Percentiles rank a stretch among this genome's conserved stretches.
Conservation (phyloP, 2,113 vertebrate genomes). For the Indicator maculatus region DNA sequence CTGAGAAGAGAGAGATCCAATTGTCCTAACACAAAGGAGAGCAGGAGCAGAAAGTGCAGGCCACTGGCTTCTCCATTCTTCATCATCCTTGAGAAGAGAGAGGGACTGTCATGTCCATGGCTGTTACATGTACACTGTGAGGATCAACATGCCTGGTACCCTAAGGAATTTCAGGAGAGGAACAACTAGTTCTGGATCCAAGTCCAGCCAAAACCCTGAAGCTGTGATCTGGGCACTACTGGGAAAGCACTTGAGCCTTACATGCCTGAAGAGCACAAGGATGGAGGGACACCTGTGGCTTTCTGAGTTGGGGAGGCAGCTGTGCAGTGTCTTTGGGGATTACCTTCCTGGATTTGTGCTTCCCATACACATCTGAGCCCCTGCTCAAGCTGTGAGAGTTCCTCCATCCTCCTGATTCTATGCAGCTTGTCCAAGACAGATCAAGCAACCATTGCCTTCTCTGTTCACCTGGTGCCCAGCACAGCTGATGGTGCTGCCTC, state of each 20-base stretch:
- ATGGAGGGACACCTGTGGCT: rapidly evolving
- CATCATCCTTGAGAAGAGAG: not conserved
- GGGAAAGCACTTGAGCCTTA: not conserved
- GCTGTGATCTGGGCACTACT: not conserved
- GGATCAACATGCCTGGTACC: not conserved
- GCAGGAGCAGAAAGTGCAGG: not conserved
- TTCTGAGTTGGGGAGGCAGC: not conserved
- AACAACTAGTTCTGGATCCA: not conserved
- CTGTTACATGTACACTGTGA: not conserved
- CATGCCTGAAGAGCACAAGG: not conserved
- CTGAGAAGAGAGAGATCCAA: not conserved
- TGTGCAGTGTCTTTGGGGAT: not conserved
- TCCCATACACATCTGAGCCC: not conserved
- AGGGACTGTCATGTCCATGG: not conserved
- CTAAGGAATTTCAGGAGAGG: not conserved
- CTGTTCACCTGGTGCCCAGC: not conserved
- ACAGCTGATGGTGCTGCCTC: rapidly evolving
- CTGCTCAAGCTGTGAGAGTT: not conserved
- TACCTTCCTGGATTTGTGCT: not conserved
- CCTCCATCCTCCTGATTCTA: not conserved
- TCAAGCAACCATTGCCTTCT: not conserved
- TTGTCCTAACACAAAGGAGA: not conserved
- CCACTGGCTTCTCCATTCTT: not conserved
- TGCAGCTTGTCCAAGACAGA: not conserved
- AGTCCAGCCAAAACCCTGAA: not conserved